Evolutionary conservation across 2,888 invertebrate genomes (phyloP).

Genomic region (Drosophila paracracens): DNA sequence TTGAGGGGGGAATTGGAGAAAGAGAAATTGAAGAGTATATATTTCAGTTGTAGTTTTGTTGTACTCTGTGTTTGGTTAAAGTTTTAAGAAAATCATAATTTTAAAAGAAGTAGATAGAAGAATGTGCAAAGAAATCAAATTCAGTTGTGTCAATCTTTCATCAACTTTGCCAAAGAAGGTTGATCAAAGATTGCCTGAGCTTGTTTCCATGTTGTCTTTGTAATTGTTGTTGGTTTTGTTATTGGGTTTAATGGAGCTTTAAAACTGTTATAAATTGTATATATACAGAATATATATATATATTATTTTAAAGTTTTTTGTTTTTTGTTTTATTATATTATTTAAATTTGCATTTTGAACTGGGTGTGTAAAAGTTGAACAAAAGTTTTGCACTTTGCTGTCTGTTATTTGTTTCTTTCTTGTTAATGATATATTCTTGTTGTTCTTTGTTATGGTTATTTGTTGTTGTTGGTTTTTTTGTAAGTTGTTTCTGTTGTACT

Average conservation of each 20-base stretch:
- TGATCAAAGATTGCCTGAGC: conserved; percentile 41
- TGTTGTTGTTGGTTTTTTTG: conserved; percentile 37
- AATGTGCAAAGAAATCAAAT: conserved; percentile 49
- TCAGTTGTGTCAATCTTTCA: conserved; percentile 31
- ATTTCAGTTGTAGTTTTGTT: conserved; percentile 57
- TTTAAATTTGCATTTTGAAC: conserved; percentile 84
- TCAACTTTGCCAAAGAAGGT: conserved; percentile 45
- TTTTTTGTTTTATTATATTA: conserved; percentile 42
- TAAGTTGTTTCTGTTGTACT: conserved; percentile 55
- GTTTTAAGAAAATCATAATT: conserved; percentile 50
- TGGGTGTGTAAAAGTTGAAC: conserved; percentile 82
- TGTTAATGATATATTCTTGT: conserved; percentile 38
- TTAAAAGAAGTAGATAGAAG: conserved; percentile 28
- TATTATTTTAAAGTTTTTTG: conserved; percentile 19
- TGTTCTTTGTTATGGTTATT: conserved; percentile 47
- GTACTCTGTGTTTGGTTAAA: conserved; percentile 46
- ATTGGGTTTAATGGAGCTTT: conserved; percentile 35
- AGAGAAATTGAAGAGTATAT: conserved; percentile 79
- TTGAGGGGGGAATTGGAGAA: conserved; percentile 74
- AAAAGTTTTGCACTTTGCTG: conserved; percentile 57
- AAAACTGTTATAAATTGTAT: conserved; percentile 18
- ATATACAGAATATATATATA: conserved; percentile 15
- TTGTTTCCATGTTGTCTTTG: conserved; percentile 43
- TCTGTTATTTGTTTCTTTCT: conserved; percentile 54
- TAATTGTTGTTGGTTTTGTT: conserved; percentile 47